These are phyloP conservation scores for Arizona elegans DNA, from an alignment of 2,113 vertebrate species.

Conservation along the genomic window DNA sequence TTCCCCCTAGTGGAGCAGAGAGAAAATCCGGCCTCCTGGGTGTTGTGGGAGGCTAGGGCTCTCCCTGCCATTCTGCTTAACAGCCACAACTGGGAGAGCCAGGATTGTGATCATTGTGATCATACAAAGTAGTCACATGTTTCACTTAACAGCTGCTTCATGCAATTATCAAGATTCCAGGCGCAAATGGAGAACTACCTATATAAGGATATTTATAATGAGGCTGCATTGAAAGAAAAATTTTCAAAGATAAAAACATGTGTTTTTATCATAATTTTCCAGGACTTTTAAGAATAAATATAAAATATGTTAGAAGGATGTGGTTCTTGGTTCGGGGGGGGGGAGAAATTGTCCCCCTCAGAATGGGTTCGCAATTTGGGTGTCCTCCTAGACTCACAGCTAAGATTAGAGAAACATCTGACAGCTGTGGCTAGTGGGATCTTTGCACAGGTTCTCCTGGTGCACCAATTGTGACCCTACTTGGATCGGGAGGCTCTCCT, in stretches of 20 bases:
- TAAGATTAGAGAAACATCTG: no score
- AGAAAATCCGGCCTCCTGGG: neutral
- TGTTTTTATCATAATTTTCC: neutral
- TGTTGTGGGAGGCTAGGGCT: neutral
- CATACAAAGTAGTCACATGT: neutral
- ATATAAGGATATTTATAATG: neutral
- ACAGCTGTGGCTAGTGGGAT: no score
- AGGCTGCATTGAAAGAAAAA: neutral
- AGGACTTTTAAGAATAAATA: neutral
- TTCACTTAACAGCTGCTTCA: no score
- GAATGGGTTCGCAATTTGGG: no score
- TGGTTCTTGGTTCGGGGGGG: no score
- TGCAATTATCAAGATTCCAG: no score
- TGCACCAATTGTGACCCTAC: no score
- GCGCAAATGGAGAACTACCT: no score
- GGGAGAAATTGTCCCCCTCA: no score
- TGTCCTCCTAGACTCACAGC: no score
- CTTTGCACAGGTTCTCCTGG: no score
- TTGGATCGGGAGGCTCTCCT: no score
- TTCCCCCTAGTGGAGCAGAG: neutral
- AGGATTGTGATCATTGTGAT: neutral
- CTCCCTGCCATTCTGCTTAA: neutral
- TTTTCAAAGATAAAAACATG: slow-evolving; percentile 9
- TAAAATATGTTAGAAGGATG: neutral
- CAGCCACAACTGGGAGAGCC: neutral